Evolutionary conservation across 2,797 vertebrate species (phyloP), one percentile per base, ranked within the genome.

Genomic region (Erpetoichthys calabaricus): DNA sequence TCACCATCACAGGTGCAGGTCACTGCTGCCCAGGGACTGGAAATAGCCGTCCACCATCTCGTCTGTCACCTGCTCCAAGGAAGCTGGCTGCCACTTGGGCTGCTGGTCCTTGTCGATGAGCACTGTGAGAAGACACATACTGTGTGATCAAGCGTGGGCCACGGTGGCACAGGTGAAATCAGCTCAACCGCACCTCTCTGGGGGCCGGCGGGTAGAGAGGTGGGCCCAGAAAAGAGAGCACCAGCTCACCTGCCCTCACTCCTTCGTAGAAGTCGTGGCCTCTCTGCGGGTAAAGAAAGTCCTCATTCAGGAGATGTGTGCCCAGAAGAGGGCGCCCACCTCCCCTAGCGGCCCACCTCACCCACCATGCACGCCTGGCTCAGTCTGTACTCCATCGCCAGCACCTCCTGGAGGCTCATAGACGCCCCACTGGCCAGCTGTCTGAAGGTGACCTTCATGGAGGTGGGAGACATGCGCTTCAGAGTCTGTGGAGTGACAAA

Each of bases 311-410:
- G 45, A 44, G 54, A 66, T 52, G 9, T 7, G 7, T 25, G 44
- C 51, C 8, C 8, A 51, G 9, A 3, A 9, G 41, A 6, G 50
- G 4, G 41, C n/a, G 5, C 41, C 5, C 8, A 9, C n/a, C 9
- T 6, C 3, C 47, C 4, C 7, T 49, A 49, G 7, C 7, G 7
- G n/a, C 7, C 7, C 47, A 49, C n/a, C 3, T 49, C 47, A 45
- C 80, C 77, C 69, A 98, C 95, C 94, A 95, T 81, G 76, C 91
- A 96, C 0, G 87, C 86, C 67, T 97, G 93, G 67, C 79, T 89
- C 60, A 99, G 76, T 42, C 89, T 84, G 65, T 95, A 99, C 71
- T 99, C 96, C 92, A 98, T 95, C n/a, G 63, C 78, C 55, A 99
- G 57, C 3, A 95, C 92, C 0, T 97, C 90, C 47, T 80, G 81